Base-by-base conservation (phyloP, 1,140 invertebrate genomes). In the Portunus trituberculatus region DNA sequence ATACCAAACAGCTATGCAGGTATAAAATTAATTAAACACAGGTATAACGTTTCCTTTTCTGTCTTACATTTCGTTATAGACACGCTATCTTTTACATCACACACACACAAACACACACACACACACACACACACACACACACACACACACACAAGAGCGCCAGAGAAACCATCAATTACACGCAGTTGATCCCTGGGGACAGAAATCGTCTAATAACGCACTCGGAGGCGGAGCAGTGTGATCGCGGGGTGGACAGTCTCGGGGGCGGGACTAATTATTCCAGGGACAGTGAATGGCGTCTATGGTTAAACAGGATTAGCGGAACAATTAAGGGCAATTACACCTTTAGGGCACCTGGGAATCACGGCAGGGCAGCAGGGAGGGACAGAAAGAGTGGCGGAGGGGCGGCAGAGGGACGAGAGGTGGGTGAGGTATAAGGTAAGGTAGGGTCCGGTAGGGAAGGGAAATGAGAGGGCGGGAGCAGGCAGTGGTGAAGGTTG, bases 91-190 rank as follows among this genome's bases (percentile, higher is more conserved):
- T 82, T 82, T 82, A 82, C 76, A 20, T 0, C 83, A 32, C 4
- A n/a, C 20, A 12, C 0, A 28, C 83, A 84, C 83, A 84, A 4
- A 84, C 83, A 84, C 83, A 84, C 83, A 84, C 83, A 84, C 83
- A 84, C 83, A 84, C 83, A 84, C 83, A 84, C 83, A 84, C 83
- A 84, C 83, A 84, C 83, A 84, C 83, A 84, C 83, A n/a, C 82
- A n/a, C 83, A 84, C 4, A 84, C 20, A 84, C 7, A n/a, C 28
- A 84, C 83, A 10, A 59, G 16, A 59, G 8, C 12, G 52, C 3
- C 3, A 59, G 16, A 12, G 52, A 59, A 59, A 59, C 52, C 16
- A 59, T 20, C 16, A 59, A 59, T 59, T 59, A 59, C 52, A 59
- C 52, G 10, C 52, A 10, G 52, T 10, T 12, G 16, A 59, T 59